Evolutionary conservation across 2,797 vertebrate genomes (phyloP).

Genomic region (Molossus alvarezi): DNA sequence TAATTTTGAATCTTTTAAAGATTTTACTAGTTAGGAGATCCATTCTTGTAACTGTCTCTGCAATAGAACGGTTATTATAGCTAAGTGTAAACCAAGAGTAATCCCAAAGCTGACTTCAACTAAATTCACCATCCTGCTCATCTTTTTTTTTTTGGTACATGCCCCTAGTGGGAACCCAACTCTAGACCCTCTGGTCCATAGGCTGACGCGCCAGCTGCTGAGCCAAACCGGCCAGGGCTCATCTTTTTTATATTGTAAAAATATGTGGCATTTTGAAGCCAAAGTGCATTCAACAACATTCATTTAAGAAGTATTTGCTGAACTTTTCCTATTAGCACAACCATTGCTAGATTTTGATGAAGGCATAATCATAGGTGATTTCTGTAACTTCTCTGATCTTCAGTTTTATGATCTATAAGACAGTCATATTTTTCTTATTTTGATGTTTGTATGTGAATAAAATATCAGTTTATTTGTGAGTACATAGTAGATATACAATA

Average conservation of each 20-base stretch:
- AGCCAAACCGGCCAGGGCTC: no score
- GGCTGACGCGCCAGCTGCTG: no score
- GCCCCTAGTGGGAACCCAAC: no score
- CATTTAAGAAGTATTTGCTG: slow-evolving; percentile 46
- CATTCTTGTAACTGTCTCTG: background rate
- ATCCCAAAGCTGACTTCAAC: background rate
- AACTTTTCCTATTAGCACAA: background rate
- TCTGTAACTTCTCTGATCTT: slow-evolving; percentile 35
- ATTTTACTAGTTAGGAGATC: slow-evolving; percentile 23
- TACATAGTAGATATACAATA: slow-evolving; percentile 31
- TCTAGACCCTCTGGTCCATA: no score
- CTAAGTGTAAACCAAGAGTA: slow-evolving; percentile 39
- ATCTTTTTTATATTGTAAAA: slow-evolving; percentile 20
- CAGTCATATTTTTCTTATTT: slow-evolving; percentile 45
- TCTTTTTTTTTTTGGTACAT: no score
- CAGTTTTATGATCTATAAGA: slow-evolving; percentile 56
- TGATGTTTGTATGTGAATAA: slow-evolving; percentile 44
- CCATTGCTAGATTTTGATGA: background rate
- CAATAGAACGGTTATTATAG: slow-evolving; percentile 7
- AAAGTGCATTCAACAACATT: slow-evolving; percentile 1
- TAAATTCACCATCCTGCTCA: background rate
- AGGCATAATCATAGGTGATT: slow-evolving; percentile 10
- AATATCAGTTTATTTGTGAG: slow-evolving; percentile 52
- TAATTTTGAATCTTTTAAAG: slow-evolving; percentile 31
- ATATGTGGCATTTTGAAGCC: background rate